These are phyloP conservation scores for Protosalanx chinensis DNA, from an alignment of 2,797 vertebrate species.

Conservation along the genomic window DNA sequence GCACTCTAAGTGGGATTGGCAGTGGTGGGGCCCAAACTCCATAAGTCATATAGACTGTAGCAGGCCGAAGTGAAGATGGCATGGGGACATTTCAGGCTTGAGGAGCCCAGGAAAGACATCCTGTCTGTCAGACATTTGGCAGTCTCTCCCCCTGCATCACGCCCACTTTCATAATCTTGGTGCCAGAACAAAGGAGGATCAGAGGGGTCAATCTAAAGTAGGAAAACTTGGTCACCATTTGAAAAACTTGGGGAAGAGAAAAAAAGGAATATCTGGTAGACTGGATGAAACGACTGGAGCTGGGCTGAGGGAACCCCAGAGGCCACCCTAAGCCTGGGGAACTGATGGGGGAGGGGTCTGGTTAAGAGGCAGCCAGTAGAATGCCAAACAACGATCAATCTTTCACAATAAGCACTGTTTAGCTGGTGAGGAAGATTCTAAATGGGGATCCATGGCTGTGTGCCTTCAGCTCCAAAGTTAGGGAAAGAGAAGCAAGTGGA, in stretches of 20 bases:
- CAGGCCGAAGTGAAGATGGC: slow-evolving; percentile 66
- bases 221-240: slow-evolving; percentile 62
- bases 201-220: slow-evolving; percentile 76
- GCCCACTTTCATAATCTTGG: slow-evolving; percentile 61
- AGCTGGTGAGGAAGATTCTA: slow-evolving; percentile 44
- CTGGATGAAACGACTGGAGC: slow-evolving; percentile 41
- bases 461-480: slow-evolving; percentile 52
- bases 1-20: slow-evolving; percentile 85
- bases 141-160: slow-evolving; percentile 46
- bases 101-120: slow-evolving; percentile 64
- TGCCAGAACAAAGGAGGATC: slow-evolving; percentile 69
- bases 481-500: slow-evolving; percentile 51
- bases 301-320: slow-evolving; percentile 33
- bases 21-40: slow-evolving; percentile 74
- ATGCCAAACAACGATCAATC: slow-evolving; percentile 65
- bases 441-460: slow-evolving; percentile 52
- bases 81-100: slow-evolving; percentile 65
- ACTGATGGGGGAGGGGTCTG: slow-evolving; percentile 69
- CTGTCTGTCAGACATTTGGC: slow-evolving; percentile 70
- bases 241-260: slow-evolving; percentile 47
- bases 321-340: slow-evolving; percentile 64
- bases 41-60: slow-evolving; percentile 82
- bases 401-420: slow-evolving; percentile 47
- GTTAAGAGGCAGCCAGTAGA: slow-evolving; percentile 48
- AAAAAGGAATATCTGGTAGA: slow-evolving; percentile 49